phyloP scores from a whole-genome alignment of 2,888 invertebrate genomes.

The Caenorhabditis sp. region DNA sequence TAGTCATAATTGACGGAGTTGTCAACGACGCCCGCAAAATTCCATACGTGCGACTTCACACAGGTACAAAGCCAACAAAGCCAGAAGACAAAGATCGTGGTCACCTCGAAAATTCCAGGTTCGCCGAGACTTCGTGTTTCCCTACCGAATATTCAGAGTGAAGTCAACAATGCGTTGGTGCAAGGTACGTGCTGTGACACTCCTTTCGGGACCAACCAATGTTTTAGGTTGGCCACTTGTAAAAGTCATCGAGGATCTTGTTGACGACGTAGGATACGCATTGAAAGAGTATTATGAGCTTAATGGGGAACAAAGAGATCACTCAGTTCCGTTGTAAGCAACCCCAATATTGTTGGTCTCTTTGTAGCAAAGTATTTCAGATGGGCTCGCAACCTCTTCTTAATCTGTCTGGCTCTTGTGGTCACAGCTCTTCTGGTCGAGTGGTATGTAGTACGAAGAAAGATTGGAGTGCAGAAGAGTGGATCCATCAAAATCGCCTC shows the following conservation, averaged over 20 bases:
- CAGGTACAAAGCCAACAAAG: constrained; percentile 65
- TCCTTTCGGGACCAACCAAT: background rate
- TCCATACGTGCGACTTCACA: constrained; percentile 70
- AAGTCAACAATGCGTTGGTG: constrained; percentile 73
- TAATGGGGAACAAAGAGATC: constrained; percentile 67
- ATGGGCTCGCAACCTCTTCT: constrained; percentile 70
- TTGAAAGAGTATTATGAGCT: constrained; percentile 67
- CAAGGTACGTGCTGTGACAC: constrained; percentile 65
- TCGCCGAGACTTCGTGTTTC: constrained; percentile 58
- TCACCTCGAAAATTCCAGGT: constrained; percentile 55
- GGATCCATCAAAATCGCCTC: constrained; percentile 67
- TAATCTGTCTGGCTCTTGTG: constrained; percentile 67
- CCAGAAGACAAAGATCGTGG: constrained; percentile 14
- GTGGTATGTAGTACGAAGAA: constrained; percentile 74
- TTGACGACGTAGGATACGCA: constrained; percentile 72
- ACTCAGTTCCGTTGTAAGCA: constrained; percentile 65
- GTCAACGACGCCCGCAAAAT: constrained; percentile 74
- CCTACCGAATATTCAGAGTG: constrained; percentile 73
- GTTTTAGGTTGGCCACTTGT: constrained; percentile 65
- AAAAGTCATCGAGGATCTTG: constrained; percentile 62
- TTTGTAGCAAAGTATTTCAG: constrained; percentile 41
- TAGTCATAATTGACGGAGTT: constrained; percentile 72
- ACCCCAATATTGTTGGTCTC: too few species aligned
- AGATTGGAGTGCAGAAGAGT: constrained; percentile 72
- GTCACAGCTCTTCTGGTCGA: constrained; percentile 71